phyloP scores from a whole-genome alignment of 2,888 invertebrate species.

The Tetramorium bicarinatum region DNA sequence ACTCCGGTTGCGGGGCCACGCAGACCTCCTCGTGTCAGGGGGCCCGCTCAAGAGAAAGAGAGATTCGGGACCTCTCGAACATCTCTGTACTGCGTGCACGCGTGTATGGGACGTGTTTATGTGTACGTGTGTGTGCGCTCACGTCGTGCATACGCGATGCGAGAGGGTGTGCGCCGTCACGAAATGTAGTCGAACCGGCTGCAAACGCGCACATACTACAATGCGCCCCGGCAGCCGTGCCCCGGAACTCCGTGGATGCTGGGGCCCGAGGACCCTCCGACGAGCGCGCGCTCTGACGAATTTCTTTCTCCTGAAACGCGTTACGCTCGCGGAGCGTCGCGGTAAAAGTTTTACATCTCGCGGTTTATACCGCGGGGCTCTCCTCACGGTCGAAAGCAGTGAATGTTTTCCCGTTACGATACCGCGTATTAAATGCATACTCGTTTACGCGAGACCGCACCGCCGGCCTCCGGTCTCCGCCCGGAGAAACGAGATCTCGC shows the following conservation, averaged over 20 bases:
- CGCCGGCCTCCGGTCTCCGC: neutral
- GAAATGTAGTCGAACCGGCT: conserved; percentile 82
- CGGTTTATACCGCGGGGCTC: neutral
- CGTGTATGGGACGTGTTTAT: neutral
- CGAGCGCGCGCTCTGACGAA: conserved; percentile 54
- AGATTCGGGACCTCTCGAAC: conserved; percentile 13
- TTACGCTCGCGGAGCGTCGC: neutral
- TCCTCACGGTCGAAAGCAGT: conserved; percentile 38
- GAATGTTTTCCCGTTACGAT: conserved; percentile 2
- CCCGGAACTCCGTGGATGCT: conserved; percentile 66
- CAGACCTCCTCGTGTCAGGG: conserved; percentile 50
- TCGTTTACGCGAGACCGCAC: conserved; percentile 7
- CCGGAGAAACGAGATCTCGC: conserved; percentile 7
- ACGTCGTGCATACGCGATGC: neutral
- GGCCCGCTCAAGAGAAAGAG: conserved; percentile 15
- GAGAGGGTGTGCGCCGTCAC: conserved; percentile 68
- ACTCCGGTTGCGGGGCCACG: conserved; percentile 35
- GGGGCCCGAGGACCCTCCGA: neutral
- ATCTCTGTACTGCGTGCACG: neutral
- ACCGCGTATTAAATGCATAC: neutral
- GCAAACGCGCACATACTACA: conserved; percentile 63
- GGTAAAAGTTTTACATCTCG: conserved; percentile 50
- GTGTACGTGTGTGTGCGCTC: neutral
- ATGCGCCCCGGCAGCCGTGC: conserved; percentile 53
- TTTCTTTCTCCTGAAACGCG: conserved; percentile 56